phyloP scores from a whole-genome alignment of 2,113 vertebrate genomes.

The Gymnocephalus cernua region DNA sequence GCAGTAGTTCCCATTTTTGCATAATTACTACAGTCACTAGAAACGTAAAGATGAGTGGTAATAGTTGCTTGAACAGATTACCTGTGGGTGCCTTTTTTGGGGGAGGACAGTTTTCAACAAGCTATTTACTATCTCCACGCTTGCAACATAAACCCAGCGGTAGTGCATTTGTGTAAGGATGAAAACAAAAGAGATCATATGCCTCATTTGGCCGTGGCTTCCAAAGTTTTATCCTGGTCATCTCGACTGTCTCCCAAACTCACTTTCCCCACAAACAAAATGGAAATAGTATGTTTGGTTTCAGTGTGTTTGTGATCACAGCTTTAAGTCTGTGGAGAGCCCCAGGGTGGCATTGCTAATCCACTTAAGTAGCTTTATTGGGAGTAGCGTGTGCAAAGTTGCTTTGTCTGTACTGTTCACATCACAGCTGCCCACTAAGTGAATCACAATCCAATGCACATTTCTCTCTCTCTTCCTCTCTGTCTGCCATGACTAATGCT shows the following conservation, averaged over 20 bases:
- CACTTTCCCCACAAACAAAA: slow-evolving; percentile 43
- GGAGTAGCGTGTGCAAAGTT: slow-evolving; percentile 71
- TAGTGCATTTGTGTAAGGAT: slow-evolving; percentile 22
- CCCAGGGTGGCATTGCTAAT: slow-evolving; percentile 76
- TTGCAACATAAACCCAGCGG: slow-evolving; percentile 14
- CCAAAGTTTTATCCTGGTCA: slow-evolving; percentile 44
- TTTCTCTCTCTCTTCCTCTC: slow-evolving; percentile 30
- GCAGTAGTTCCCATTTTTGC: too few relatives aligned
- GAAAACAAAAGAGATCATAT: slow-evolving; percentile 14
- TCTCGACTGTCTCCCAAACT: slow-evolving; percentile 45
- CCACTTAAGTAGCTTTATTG: slow-evolving; percentile 80
- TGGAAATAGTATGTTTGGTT: slow-evolving; percentile 75
- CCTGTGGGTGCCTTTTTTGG: too few relatives aligned
- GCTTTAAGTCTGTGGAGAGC: slow-evolving; percentile 69
- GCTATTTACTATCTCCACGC: slow-evolving; percentile 17
- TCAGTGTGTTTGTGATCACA: slow-evolving; percentile 78
- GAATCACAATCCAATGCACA: slow-evolving; percentile 70
- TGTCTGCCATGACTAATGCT: slow-evolving; percentile 62
- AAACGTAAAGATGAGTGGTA: too few relatives aligned
- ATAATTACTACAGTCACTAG: too few relatives aligned
- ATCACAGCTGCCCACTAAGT: slow-evolving; percentile 74
- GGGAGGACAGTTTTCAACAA: background rate
- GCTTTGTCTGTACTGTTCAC: slow-evolving; percentile 75
- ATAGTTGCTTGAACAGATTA: too few relatives aligned
- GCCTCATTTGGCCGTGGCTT: slow-evolving; percentile 12